Evolutionary conservation across 2,113 vertebrate species (phyloP), one percentile per base, ranked within the genome.

Genomic region (Tor tambroides): DNA sequence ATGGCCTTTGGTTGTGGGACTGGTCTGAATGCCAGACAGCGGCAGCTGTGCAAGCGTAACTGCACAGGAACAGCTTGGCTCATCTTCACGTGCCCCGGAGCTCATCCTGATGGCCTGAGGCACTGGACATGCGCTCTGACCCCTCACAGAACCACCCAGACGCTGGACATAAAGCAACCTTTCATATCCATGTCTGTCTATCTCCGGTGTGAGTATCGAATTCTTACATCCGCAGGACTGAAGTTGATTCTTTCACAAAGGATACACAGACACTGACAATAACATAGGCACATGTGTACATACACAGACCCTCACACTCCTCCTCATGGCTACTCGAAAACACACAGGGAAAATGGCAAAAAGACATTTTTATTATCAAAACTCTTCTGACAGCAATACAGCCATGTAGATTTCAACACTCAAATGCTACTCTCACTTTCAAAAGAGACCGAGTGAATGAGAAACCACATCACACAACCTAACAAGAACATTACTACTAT

Each of bases 71-170:
- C 88, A 92, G 90, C 85, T 63, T 77, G 87, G 94, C 93, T 94
- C 93, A 93, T 94, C 93, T 90, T 91, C 92, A 91, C 90, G 92
- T 93, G 94, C 91, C 92, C 91, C 41, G 65, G 21, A 87, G 90
- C 88, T 95, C 93, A 93, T 94, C 91, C 94, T 94, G 91, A 90
- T 89, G 91, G 91, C 95, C 93, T 2, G 85, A 92, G 94, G 95
- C 92, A 85, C 88, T 43, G 91, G 91, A 93, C 92, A 93, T 85
- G 84, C 84, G 90, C 89, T 88, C 49, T 69, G 91, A 94, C 93
- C 94, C 91, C 87, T 90, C 87, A 89, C 89, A 89, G 81, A 93
- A 89, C 93, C 93, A 94, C 93, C 92, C 93, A 94, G 90, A 89
- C 88, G 83, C 89, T 90, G 84, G 35, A 87, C 71, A 92, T 91